These are phyloP conservation scores for Phymastichus coffea DNA, from an alignment of 1,140 invertebrate genomes.

Conservation along the genomic window DNA sequence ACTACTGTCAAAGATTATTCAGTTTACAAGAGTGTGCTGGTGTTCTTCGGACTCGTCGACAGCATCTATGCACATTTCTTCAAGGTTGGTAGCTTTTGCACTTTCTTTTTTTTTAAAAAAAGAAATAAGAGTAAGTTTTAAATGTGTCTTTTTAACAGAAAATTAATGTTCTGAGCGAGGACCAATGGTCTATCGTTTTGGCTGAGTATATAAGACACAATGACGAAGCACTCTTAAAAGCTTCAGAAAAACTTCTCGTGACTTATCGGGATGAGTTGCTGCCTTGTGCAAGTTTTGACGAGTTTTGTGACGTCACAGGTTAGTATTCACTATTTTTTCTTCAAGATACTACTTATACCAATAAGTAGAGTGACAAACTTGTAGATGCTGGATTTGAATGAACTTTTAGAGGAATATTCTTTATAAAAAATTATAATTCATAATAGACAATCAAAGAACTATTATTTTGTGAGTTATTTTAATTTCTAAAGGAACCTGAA, in stretches of 20 bases:
- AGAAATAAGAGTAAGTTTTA: constrained; percentile 1
- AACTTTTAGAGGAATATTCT: too few species aligned
- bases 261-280: constrained; percentile 87
- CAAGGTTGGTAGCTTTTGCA: constrained; percentile 58
- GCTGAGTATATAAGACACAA: constrained; percentile 93
- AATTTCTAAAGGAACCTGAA: too few species aligned
- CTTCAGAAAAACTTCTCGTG: constrained; percentile 78
- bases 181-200: constrained; percentile 83
- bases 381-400: too few species aligned
- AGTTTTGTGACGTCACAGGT: constrained; percentile 89
- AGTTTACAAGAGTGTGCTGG: constrained; percentile 82
- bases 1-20: constrained; percentile 68
- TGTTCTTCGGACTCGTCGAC: constrained; percentile 83
- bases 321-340: constrained; percentile 38
- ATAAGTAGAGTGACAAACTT: too few species aligned
- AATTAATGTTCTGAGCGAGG: constrained; percentile 70
- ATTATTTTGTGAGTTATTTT: too few species aligned
- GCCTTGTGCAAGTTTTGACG: constrained; percentile 83
- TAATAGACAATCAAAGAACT: too few species aligned
- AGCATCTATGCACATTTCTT: constrained; percentile 74
- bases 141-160: constrained; percentile 64
- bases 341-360: not conserved
- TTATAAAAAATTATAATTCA: too few species aligned
- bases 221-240: constrained; percentile 86
- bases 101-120: not conserved